Evolutionary conservation across 2,888 invertebrate species (phyloP).

Genomic region (Drosophila quinaria): DNA sequence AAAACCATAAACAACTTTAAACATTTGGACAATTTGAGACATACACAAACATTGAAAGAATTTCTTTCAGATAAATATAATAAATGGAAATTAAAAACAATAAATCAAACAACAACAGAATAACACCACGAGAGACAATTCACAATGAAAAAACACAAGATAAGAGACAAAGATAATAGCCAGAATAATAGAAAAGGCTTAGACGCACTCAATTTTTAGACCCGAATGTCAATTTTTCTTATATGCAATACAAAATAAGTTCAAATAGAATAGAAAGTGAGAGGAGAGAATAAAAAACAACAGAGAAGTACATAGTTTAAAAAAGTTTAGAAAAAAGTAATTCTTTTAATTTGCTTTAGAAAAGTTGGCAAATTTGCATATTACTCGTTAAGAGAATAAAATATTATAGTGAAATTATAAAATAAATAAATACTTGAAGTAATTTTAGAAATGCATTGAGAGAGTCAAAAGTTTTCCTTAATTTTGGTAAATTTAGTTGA

Average conservation of each 20-base stretch:
- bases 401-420: background rate
- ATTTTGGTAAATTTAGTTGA: background rate
- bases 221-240: conserved; percentile 84
- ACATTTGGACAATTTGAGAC: conserved; percentile 40
- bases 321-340: conserved; percentile 5
- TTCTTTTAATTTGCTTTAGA: background rate
- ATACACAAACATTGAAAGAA: conserved; percentile 40
- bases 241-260: conserved; percentile 29
- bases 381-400: background rate
- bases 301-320: conserved; percentile 5
- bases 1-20: conserved; percentile 40
- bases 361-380: background rate
- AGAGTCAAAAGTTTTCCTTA: background rate
- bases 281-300: conserved; percentile 10
- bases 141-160: conserved; percentile 20
- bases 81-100: conserved; percentile 16
- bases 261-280: conserved; percentile 39
- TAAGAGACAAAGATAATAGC: conserved; percentile 34
- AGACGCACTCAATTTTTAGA: conserved; percentile 36
- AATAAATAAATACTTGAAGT: background rate
- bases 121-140: conserved; percentile 19
- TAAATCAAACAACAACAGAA: conserved; percentile 23
- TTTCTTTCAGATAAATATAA: conserved; percentile 6
- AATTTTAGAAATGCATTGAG: background rate
- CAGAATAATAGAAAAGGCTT: conserved; percentile 27